phyloP scores from a whole-genome alignment of 1,140 invertebrate species.

The Sycobia sp. region DNA sequence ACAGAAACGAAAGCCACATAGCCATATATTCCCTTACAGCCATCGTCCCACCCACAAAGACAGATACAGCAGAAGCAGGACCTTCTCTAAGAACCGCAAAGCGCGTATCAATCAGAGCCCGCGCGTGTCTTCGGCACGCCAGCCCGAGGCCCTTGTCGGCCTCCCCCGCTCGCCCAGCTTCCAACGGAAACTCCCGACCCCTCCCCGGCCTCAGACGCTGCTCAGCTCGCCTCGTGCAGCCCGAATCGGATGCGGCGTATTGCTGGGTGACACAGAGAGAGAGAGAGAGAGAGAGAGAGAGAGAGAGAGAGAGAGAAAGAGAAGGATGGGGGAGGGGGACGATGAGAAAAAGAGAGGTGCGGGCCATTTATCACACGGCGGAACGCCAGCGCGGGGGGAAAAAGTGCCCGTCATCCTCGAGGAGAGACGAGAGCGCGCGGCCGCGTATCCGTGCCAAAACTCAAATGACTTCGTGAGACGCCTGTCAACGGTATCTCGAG shows the following conservation, averaged over 20 bases:
- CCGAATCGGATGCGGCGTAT: conserved; percentile 29
- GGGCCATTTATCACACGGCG: conserved; percentile 55
- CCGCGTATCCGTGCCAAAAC: conserved; percentile 43
- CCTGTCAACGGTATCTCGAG: conserved; percentile 51
- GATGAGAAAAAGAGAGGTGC: too few relatives aligned
- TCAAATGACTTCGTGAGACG: conserved; percentile 54
- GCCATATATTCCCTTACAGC: too few relatives aligned
- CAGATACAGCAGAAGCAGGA: too few relatives aligned
- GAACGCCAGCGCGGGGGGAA: conserved; percentile 41
- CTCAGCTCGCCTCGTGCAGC: too few relatives aligned
- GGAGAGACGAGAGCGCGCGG: neutral
- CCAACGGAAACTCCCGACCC: neutral
- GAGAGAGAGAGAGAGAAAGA: too few relatives aligned
- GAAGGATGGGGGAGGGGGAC: too few relatives aligned
- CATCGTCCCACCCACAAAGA: too few relatives aligned
- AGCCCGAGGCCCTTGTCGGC: conserved; percentile 42
- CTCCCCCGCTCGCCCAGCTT: neutral
- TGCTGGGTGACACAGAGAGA: conserved; percentile 19
- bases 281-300: too few relatives aligned
- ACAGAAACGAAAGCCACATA: too few relatives aligned
- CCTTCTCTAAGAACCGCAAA: conserved; percentile 19
- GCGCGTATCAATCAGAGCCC: conserved; percentile 49
- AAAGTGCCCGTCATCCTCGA: conserved; percentile 52
- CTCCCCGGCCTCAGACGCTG: too few relatives aligned
- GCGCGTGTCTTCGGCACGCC: conserved; percentile 49